phyloP scores from a whole-genome alignment of 2,113 vertebrate genomes.

The Nothoprocta pentlandii region DNA sequence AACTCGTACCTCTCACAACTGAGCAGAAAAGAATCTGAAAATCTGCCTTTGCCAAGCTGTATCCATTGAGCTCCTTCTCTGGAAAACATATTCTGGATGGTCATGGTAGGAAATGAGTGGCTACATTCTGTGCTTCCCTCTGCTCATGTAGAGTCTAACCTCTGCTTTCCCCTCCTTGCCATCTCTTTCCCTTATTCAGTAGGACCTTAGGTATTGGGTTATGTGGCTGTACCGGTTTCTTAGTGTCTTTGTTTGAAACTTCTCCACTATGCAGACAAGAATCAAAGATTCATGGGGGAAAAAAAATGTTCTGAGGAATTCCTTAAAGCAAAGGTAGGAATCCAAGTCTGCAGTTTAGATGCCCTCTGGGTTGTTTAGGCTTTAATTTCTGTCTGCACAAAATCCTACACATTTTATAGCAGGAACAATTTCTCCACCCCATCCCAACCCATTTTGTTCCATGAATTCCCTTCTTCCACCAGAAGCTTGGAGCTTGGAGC shows the following conservation, averaged over 20 bases:
- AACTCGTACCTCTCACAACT: background rate
- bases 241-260: background rate
- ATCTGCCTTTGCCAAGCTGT: background rate
- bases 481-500: background rate
- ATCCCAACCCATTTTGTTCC: background rate
- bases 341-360: background rate
- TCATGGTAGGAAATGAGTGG: background rate
- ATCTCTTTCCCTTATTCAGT: background rate
- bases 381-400: slow-evolving; percentile 6
- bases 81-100: background rate
- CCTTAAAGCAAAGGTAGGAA: background rate
- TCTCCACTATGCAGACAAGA: background rate
- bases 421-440: background rate
- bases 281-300: background rate
- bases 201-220: background rate
- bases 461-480: background rate
- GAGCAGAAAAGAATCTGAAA: background rate
- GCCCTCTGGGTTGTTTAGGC: background rate
- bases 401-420: background rate
- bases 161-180: background rate
- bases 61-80: background rate
- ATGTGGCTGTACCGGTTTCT: fast-evolving
- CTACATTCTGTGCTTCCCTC: background rate
- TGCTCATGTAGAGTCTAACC: background rate
- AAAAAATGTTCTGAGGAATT: background rate